Base-by-base conservation (phyloP, 1,140 invertebrate genomes). In the Aphidius ervi region DNA sequence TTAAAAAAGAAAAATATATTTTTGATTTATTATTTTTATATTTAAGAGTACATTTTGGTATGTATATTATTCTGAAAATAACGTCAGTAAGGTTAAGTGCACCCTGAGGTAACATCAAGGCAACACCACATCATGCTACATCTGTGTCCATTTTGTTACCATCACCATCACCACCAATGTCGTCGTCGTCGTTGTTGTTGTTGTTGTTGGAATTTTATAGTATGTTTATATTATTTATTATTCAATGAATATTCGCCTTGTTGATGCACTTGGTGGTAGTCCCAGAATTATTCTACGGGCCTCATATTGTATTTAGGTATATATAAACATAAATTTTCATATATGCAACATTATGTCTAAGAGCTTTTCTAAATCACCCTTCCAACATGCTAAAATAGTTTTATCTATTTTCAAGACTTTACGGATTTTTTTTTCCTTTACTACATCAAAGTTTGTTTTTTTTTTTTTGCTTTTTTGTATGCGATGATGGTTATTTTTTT, bases 71-170 rank as follows among this genome's bases (percentile, higher is more conserved):
- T 45, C n/a, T 49, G 16, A 8, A 31, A 45, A 20, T 16, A n/a
- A 37, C 31, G 9, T 45, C n/a, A 40, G 31, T 37, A 31, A 46
- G 45, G 54, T 56, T 56, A 57, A 61, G 60, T 57, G 46, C 53
- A 61, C 54, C 55, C 39, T 9, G 41, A 52, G 60, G 46, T 41
- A 54, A 40, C 23, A 40, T 43, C 5, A 41, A 40, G 50, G n/a
- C 37, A 37, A 46, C n/a, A 9, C 42, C 42, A 8, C 4, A 43
- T 8, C 42, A 7, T 5, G 9, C 40, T 53, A 40, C 50, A 53
- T 53, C 50, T 53, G 37, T 53, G 50, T 53, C 37, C 50, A 53
- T 40, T 40, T 48, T 45, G 41, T 45, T 43, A 50, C 23, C 37
- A 42, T 20, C 48, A 49, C 62, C 59, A 46, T 31, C 43, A 50